Evolutionary conservation across 2,888 invertebrate species (phyloP), one percentile per base, ranked within the genome.

Genomic region (Aporophyla lueneburgensis): DNA sequence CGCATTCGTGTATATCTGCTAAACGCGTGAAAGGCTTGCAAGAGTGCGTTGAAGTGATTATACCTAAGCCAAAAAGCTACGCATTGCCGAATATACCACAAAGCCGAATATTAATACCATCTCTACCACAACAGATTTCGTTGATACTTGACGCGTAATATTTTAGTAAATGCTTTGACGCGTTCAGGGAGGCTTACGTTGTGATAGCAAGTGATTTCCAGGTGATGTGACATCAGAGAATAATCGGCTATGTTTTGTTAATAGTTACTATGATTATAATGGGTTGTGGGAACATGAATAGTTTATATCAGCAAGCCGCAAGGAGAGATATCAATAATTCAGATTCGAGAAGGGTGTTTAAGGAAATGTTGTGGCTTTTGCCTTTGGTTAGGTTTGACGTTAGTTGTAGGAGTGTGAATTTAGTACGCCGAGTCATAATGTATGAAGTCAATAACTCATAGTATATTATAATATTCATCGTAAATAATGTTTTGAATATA

Each of bases 141-240:
- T 16, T 40, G 19, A 58, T 49, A 81, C 9, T 49, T 69, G 21
- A 53, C 14, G 43, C 43, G 56, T 75, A 53, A 81, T 63, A 51
- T 76, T 71, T 73, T 19, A 49, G 68, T 56, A 53, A 77, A 63
- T 68, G 68, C 62, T 62, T n/a, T 27, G 59, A 33, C 54, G 68
- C 43, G 72, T 69, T 78, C 80, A 74, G 71, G 10, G 12, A 54
- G 46, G n/a, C 46, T 70, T 58, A 69, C 14, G 21, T 68, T 68
- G 33, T 56, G 54, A 58, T 61, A 61, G 63, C 24, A 24, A 49
- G 74, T 67, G n/a, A 71, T 71, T 68, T 51, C 24, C 43, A 51
- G 5, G 1, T 71, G 54, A 56, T 33, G 33, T 71, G 53, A 62
- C 59, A 21, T 54, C 16, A 40, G 61, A 24, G 33, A 59, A 66